Evolutionary conservation across 2,113 vertebrate species (phyloP).

Genomic region (Sardina pilchardus): DNA sequence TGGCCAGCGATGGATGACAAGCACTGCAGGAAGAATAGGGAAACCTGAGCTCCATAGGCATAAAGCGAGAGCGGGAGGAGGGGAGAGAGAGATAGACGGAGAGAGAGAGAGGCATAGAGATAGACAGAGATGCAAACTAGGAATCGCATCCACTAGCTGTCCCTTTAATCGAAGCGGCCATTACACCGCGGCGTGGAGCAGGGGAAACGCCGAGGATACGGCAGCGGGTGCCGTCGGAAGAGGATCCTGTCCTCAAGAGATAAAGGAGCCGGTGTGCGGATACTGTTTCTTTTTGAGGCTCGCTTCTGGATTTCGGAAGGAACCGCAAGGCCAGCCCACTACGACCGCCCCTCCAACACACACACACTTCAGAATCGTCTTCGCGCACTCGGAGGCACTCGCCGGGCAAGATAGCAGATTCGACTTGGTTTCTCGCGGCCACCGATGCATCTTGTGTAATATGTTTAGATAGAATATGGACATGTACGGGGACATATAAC

Average conservation of each 20-base stretch:
- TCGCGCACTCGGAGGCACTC: slow-evolving; percentile 46
- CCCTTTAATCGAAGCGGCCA: slow-evolving; percentile 66
- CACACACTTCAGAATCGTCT: slow-evolving; percentile 33
- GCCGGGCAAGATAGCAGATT: slow-evolving; percentile 55
- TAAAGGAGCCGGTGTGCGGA: slow-evolving; percentile 57
- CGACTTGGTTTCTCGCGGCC: slow-evolving; percentile 4
- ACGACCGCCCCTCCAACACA: slow-evolving; percentile 37
- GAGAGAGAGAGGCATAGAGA: slow-evolving; percentile 18
- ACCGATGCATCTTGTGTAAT: background rate
- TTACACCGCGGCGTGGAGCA: slow-evolving; percentile 58
- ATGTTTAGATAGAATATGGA: background rate
- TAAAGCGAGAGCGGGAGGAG: slow-evolving; percentile 29
- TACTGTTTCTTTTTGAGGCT: slow-evolving; percentile 48
- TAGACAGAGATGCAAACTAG: slow-evolving; percentile 11
- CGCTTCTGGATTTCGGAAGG: slow-evolving; percentile 51
- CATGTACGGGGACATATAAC: background rate
- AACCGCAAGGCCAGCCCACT: slow-evolving; percentile 50
- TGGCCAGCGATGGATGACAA: slow-evolving; percentile 68
- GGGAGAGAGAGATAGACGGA: slow-evolving; percentile 52
- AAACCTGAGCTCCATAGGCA: slow-evolving; percentile 57
- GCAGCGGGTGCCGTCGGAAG: slow-evolving; percentile 39
- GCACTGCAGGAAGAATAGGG: slow-evolving; percentile 56
- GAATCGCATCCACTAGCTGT: slow-evolving; percentile 43
- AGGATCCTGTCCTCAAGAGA: slow-evolving; percentile 47
- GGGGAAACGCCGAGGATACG: slow-evolving; percentile 37